Conservation (phyloP, 2,888 invertebrate species). For the Sarcophaga variegata region DNA sequence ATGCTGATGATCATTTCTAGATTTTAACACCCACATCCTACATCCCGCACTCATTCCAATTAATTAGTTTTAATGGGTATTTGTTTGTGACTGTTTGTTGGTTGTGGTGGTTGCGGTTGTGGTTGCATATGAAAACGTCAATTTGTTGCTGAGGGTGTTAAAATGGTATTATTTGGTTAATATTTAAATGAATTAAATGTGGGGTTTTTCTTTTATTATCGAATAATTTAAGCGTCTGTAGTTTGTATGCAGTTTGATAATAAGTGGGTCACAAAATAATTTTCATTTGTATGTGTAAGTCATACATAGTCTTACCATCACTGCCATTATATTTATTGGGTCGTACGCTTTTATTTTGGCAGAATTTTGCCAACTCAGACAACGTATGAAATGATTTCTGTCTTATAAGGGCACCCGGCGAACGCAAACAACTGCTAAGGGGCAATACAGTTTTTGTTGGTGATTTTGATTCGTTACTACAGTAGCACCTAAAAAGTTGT, state of each 20-base stretch:
- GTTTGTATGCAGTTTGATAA: neutral
- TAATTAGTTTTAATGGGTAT: conserved; percentile 57
- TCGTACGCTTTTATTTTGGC: conserved; percentile 74
- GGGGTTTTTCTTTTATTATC: neutral
- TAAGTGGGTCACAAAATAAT: conserved; percentile 31
- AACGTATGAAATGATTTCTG: conserved; percentile 81
- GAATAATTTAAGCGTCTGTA: neutral
- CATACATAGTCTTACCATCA: conserved; percentile 75
- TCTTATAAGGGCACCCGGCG: conserved; percentile 79
- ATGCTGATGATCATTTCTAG: conserved; percentile 29
- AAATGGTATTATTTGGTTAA: conserved; percentile 1
- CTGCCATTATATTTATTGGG: conserved; percentile 71
- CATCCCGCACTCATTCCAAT: conserved; percentile 16
- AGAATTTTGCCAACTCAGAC: conserved; percentile 78
- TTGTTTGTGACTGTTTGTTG: neutral
- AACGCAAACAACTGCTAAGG: conserved; percentile 79
- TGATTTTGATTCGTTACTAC: conserved; percentile 71
- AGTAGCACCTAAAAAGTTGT: conserved; percentile 78
- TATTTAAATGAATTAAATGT: neutral
- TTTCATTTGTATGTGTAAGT: conserved; percentile 29
- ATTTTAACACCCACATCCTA: conserved; percentile 49
- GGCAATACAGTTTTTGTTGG: conserved; percentile 72
- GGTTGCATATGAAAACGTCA: conserved; percentile 64
- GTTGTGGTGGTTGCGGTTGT: neutral
- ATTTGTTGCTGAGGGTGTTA: conserved; percentile 61